Evolutionary conservation across 2,113 vertebrate genomes (phyloP), one percentile per base, ranked within the genome.

Genomic region (Murina feae): DNA sequence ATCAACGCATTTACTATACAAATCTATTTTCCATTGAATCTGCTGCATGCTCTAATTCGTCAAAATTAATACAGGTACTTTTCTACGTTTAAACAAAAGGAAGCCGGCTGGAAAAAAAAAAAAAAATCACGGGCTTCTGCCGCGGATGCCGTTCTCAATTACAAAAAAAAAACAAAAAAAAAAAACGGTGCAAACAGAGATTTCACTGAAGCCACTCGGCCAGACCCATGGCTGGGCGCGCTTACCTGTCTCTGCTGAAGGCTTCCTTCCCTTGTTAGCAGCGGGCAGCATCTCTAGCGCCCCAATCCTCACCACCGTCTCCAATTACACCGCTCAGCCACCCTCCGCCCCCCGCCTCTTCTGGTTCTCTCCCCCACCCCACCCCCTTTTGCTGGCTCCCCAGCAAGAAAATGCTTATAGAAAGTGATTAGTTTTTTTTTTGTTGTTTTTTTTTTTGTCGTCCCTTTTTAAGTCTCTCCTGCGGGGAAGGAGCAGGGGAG

Each of bases 231-330:
- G 25, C 96, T 95, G 21, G 96, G 44, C 97, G 85, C 98, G 98
- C 99, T 99, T 99, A 99, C 99, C 99, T 99, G 99, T 98, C 98
- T 99, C 99, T 55, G 99, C 96, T 97, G 99, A 99, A 99, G 99
- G 99, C 98, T 99, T 99, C 98, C 99, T 99, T 98, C 99, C 99
- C 99, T 99, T 99, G 98, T 98, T 98, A 98, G 98, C 98, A 96
- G 99, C 97, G 98, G 99, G 99, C 99, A 99, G 99, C 99, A 99
- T 99, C 96, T 99, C 99, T 98, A 98, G 98, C 98, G 97, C 97
- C 98, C 98, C 98, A 98, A 97, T 98, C 98, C 97, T 98, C 97
- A 97, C 98, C 98, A 92, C 98, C 98, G 98, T 98, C 98, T 99
- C 98, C 96, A 98, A 98, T 97, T 75, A 98, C 98, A 97, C 97